These are phyloP conservation scores for Trichopria drosophilae DNA, from an alignment of 2,888 invertebrate genomes.

Conservation along the genomic window DNA sequence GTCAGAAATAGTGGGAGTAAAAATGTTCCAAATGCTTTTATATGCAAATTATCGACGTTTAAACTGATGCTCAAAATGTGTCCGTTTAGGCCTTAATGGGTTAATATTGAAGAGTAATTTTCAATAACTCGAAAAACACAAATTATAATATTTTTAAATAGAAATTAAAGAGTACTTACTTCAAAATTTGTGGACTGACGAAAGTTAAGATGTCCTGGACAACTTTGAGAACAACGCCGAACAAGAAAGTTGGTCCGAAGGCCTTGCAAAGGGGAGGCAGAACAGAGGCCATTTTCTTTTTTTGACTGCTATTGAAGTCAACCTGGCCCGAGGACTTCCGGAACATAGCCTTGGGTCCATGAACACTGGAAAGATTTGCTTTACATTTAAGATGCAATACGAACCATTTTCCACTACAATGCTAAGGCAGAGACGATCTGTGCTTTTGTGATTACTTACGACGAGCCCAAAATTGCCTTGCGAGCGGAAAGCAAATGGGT, in stretches of 20 bases:
- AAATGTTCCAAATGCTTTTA: too few species aligned
- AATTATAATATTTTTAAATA: conserved; percentile 2
- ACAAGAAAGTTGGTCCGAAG: conserved; percentile 84
- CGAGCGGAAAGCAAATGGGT: conserved; percentile 47
- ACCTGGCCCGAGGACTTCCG: conserved; percentile 73
- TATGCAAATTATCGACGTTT: too few species aligned
- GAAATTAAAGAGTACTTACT: conserved; percentile 62
- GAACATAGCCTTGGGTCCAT: conserved; percentile 66
- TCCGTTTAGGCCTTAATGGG: too few species aligned
- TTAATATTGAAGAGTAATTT: too few species aligned
- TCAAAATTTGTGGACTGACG: conserved; percentile 84
- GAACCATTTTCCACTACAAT: conserved; percentile 34
- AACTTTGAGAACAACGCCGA: conserved; percentile 83
- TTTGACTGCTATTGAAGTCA: conserved; percentile 70
- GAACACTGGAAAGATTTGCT: conserved; percentile 49
- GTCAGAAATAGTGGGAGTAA: too few species aligned
- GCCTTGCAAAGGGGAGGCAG: conserved; percentile 81
- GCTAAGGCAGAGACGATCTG: conserved; percentile 25
- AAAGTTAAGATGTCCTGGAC: conserved; percentile 84
- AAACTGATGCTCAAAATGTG: too few species aligned
- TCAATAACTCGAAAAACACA: neutral
- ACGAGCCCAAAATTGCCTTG: conserved; percentile 55
- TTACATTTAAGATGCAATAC: conserved; percentile 44
- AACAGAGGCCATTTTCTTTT: conserved; percentile 78
- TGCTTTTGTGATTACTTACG: conserved; percentile 49